Conservation (phyloP, 2,888 invertebrate species). For the Sinohyriopsis cumingii region DNA sequence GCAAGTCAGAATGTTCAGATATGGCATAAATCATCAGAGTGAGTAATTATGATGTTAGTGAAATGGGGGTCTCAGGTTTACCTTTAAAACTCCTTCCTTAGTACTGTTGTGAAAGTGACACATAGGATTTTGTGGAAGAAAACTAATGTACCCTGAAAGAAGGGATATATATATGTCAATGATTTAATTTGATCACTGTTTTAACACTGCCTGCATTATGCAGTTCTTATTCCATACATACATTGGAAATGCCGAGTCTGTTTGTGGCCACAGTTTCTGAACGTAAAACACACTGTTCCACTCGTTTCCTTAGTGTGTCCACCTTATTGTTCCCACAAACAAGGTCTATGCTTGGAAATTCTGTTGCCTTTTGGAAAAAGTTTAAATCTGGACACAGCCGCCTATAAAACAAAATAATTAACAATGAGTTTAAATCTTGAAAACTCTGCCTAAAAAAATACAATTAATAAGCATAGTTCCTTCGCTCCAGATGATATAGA, state of each 20-base stretch:
- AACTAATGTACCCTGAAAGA: background rate
- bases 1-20: too few species aligned
- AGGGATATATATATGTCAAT: background rate
- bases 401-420: constrained; percentile 72
- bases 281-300: constrained; percentile 88
- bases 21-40: too few species aligned
- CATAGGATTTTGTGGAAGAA: too few species aligned
- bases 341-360: constrained; percentile 87
- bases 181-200: too few species aligned
- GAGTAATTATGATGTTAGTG: too few species aligned
- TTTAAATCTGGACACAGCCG: constrained; percentile 95
- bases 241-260: constrained; percentile 91
- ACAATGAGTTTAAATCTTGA: too few species aligned
- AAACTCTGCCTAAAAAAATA: too few species aligned
- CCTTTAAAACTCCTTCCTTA: background rate
- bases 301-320: constrained; percentile 90
- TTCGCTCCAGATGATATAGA: too few species aligned
- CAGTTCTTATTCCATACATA: constrained; percentile 71
- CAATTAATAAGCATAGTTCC: too few species aligned
- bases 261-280: constrained; percentile 91
- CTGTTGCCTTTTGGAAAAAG: constrained; percentile 96
- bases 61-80: too few species aligned
- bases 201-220: background rate
- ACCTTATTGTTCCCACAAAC: constrained; percentile 81
- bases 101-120: too few species aligned